These are phyloP conservation scores for Camelus dromedarius DNA, from an alignment of 2,113 vertebrate species.

Conservation along the genomic window DNA sequence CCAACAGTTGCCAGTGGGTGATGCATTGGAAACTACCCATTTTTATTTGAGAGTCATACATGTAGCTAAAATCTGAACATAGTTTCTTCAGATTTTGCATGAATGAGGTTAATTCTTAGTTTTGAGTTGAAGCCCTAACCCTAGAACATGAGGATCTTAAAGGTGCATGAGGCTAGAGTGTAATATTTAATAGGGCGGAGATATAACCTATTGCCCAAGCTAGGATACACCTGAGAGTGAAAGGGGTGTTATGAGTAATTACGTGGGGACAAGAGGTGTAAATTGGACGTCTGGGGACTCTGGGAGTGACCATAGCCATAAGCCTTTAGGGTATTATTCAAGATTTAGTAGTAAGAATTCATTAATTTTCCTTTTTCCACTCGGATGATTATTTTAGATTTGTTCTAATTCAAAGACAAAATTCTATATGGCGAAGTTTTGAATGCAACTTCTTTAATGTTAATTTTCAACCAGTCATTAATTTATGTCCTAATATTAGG, in stretches of 20 bases:
- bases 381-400: background rate
- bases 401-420: conserved; percentile 15
- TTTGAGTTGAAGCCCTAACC: background rate
- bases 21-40: conserved; percentile 12
- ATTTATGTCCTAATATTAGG: background rate
- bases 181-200: background rate
- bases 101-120: conserved; percentile 25
- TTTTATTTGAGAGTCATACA: background rate
- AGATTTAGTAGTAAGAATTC: conserved; percentile 7
- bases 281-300: background rate
- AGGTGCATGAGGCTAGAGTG: background rate
- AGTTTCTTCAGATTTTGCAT: background rate
- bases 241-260: background rate
- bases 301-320: background rate
- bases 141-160: background rate
- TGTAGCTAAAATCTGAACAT: background rate
- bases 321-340: background rate
- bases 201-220: background rate
- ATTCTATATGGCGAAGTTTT: background rate
- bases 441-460: conserved; percentile 1
- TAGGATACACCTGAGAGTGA: background rate
- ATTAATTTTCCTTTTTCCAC: background rate
- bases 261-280: background rate
- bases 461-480: conserved; percentile 4
- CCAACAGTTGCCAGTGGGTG: background rate